Percentiles rank a stretch among this genome's conserved stretches.
Evolutionary conservation across 2,113 vertebrate species (phyloP).

Genomic region (Gadus macrocephalus): DNA sequence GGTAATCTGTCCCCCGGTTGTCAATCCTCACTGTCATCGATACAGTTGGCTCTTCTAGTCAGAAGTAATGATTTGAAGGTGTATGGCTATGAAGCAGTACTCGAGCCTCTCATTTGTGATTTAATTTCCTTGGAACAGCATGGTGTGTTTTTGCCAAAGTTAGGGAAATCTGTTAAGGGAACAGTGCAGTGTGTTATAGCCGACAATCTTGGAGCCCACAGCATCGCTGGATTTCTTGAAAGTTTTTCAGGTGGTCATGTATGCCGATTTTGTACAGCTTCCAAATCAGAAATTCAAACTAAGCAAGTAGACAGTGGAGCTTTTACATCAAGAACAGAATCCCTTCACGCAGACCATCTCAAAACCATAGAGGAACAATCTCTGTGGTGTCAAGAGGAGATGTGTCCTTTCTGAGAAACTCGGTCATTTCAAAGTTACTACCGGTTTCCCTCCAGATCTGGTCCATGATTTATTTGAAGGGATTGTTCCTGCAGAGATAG

Average conservation of each 20-base stretch:
- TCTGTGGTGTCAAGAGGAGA: neutral
- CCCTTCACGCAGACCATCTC: neutral
- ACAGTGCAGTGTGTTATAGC: constrained; percentile 17
- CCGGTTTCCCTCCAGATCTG: neutral
- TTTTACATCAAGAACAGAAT: neutral
- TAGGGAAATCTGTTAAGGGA: neutral
- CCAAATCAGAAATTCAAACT: neutral
- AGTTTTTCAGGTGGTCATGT: neutral
- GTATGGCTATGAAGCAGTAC: constrained; percentile 11
- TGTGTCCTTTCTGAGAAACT: neutral
- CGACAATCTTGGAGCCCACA: constrained; percentile 12
- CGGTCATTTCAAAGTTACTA: neutral
- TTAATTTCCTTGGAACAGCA: neutral
- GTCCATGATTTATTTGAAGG: neutral
- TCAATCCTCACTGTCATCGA: constrained; percentile 8
- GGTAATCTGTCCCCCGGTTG: constrained; percentile 8
- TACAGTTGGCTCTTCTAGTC: constrained; percentile 10
- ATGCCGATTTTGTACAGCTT: neutral
- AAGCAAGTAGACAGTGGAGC: neutral
- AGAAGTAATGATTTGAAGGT: constrained; percentile 1
- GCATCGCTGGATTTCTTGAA: constrained; percentile 3
- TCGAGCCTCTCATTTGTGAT: neutral
- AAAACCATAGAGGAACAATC: neutral
- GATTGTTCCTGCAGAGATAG: neutral
- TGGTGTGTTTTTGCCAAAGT: neutral